Conservation (phyloP, 2,113 vertebrate genomes). For the Oreochromis aureus region DNA sequence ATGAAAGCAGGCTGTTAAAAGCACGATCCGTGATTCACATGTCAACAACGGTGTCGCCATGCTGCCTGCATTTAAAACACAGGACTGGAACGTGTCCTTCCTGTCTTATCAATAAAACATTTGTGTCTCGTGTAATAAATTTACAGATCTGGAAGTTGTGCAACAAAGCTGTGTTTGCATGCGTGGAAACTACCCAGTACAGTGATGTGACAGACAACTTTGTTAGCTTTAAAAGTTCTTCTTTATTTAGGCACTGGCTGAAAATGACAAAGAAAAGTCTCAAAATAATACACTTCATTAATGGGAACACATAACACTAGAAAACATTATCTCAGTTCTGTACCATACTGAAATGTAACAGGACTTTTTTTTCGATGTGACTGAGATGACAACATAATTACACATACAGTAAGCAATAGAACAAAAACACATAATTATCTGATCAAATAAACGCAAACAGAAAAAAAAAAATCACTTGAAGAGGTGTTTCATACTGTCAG, state of each 20-base stretch:
- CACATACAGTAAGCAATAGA: slow-evolving; percentile 27
- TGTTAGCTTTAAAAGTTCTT: background rate
- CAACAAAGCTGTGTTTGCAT: background rate
- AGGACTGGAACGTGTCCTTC: background rate
- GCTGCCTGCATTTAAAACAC: background rate
- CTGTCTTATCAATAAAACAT: background rate
- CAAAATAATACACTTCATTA: slow-evolving; percentile 47
- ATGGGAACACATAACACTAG: slow-evolving; percentile 23
- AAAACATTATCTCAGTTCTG: slow-evolving; percentile 16
- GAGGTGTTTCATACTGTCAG: background rate
- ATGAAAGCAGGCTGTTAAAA: slow-evolving; percentile 3
- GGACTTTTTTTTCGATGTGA: background rate
- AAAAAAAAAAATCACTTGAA: background rate
- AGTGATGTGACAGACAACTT: background rate
- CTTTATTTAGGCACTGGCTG: background rate
- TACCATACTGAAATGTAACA: background rate
- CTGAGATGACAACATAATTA: slow-evolving; percentile 15
- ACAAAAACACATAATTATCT: slow-evolving; percentile 1
- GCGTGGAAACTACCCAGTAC: background rate
- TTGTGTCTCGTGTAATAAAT: background rate
- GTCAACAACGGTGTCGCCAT: background rate
- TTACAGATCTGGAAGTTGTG: background rate
- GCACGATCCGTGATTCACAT: background rate
- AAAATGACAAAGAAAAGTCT: background rate
- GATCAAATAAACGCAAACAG: background rate